Evolutionary conservation across 2,797 vertebrate genomes (phyloP), one percentile per base, ranked within the genome.

Genomic region (Cygnus olor): DNA sequence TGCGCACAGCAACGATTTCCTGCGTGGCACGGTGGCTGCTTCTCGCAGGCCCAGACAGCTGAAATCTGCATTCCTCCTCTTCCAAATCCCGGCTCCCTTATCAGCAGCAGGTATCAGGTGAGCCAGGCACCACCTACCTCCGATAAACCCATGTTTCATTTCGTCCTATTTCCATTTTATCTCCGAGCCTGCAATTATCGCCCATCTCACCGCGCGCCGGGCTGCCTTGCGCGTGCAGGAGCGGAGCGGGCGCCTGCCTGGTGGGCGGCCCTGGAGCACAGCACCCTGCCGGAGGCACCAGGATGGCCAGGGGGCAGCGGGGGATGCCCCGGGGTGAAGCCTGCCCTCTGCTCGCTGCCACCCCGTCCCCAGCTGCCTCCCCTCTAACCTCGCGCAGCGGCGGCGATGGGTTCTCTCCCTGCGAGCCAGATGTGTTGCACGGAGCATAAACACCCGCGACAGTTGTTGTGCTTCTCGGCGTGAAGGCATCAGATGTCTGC

Each of bases 401-500:
- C 6, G 2, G 91, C n/a, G 91, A 85, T 88, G 91, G 88, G 80
- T 93, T 94, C 77, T 93, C 93, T 96, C 92, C 89, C 89, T 70
- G 57, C 65, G 95, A 95, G 93, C 96, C 96, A 97, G 96, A 96
- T 97, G 96, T 96, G 96, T 77, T 80, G 94, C 93, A 69, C 7
- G 3, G 94, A 94, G 94, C 96, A 83, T 93, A 95, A 97, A 96
- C 94, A 94, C 91, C 90, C 90, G 24, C 49, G 88, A 93, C 96
- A 96, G 96, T 95, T 95, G 96, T 94, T 96, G 94, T 94, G 91
- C 90, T 95, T 94, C 88, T 87, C 14, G 10, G 94, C 94, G 95
- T 4, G 54, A 93, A 95, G 94, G 95, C 96, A 95, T 96, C 97
- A 95, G 94, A 94, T 93, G 92, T 82, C 94, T 93, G 86, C 95